Conservation (phyloP, 2,113 vertebrate genomes). For the Xiphophorus maculatus region DNA sequence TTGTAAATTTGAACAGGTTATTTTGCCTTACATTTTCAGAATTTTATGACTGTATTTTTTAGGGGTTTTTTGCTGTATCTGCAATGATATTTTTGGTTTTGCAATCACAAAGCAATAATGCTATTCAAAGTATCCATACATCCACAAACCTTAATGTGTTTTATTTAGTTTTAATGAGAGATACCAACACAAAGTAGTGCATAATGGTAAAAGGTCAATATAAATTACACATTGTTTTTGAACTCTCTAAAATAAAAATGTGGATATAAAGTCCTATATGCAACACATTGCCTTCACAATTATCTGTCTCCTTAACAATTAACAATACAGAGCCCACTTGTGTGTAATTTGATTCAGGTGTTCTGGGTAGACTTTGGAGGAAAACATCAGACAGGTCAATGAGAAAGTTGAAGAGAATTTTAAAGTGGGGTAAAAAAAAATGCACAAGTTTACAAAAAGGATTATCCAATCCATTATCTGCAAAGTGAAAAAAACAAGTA, state of each 20-base stretch:
- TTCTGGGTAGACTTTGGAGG: background rate
- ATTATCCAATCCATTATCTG: background rate
- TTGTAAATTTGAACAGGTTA: background rate
- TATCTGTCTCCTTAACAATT: background rate
- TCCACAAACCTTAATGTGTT: background rate
- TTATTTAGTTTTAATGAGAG: background rate
- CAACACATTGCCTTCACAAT: background rate
- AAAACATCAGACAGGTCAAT: background rate
- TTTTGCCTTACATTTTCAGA: background rate
- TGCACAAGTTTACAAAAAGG: background rate
- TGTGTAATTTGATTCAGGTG: background rate
- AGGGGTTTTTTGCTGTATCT: background rate
- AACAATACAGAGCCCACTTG: background rate
- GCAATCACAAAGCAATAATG: conserved; percentile 2
- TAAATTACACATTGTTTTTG: background rate
- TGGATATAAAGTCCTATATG: background rate
- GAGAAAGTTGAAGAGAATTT: background rate
- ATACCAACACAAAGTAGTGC: background rate
- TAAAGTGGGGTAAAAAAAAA: background rate
- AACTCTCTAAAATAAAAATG: background rate
- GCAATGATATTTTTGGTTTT: conserved; percentile 14
- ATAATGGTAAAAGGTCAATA: background rate
- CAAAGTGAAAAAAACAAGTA: background rate
- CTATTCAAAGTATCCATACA: background rate
- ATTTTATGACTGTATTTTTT: background rate